Evolutionary conservation across 1,140 invertebrate genomes (phyloP).

Genomic region (Drosophila insularis): DNA sequence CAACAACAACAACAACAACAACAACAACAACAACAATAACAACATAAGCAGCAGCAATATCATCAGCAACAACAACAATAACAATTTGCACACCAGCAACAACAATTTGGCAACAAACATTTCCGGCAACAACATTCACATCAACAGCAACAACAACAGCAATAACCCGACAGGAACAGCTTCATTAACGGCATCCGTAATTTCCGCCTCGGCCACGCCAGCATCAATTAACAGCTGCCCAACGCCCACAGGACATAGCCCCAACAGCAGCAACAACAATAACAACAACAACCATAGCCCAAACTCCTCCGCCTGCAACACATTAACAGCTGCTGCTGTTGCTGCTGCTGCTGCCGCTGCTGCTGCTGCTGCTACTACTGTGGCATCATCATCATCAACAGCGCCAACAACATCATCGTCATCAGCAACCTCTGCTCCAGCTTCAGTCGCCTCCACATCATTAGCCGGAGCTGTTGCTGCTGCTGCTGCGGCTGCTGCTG

Average conservation of each 20-base stretch:
- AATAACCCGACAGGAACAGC: conserved; percentile 57
- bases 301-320: conserved; percentile 65
- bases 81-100: conserved; percentile 28
- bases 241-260: conserved; percentile 75
- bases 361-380: conserved; percentile 33
- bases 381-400: conserved; percentile 12
- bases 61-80: conserved; percentile 41
- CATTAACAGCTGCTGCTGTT: conserved; percentile 71
- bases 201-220: conserved; percentile 64
- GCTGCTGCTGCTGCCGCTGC: conserved; percentile 30
- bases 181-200: conserved; percentile 59
- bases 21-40: conserved; percentile 33
- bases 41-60: conserved; percentile 25
- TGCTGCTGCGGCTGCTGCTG: conserved; percentile 39
- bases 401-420: conserved; percentile 42
- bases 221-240: conserved; percentile 70
- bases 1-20: conserved; percentile 28
- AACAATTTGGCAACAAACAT: conserved; percentile 55
- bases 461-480: conserved; percentile 47
- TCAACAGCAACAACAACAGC: conserved; percentile 38
- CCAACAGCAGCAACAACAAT: conserved; percentile 42
- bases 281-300: conserved; percentile 44
- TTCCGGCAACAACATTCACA: conserved; percentile 53
- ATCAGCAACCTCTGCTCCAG: conserved; percentile 44
- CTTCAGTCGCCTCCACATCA: conserved; percentile 53